Evolutionary conservation across 1,140 invertebrate genomes (phyloP), one percentile per base, ranked within the genome.

Genomic region (Heterodera schachtii): DNA sequence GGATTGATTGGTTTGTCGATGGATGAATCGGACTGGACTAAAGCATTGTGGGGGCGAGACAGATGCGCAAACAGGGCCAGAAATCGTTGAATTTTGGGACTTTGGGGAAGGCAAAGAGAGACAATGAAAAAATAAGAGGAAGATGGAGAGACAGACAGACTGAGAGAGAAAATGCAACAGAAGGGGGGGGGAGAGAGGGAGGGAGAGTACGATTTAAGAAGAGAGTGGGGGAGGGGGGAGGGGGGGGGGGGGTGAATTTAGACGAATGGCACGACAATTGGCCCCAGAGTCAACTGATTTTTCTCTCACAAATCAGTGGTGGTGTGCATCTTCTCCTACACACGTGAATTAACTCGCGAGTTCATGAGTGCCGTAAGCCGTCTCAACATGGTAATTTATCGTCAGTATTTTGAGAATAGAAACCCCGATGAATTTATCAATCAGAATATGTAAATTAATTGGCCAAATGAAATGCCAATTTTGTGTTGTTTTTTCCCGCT

Each of bases 311-410:
- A n/a, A n/a, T n/a, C 66, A 89, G 88, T 89, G 71, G 80, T 89
- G 5, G 69, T 89, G 43, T 89, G 89, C 73, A 67, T 89, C 8
- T 89, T 89, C 73, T 89, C 87, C 13, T 84, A 78, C 7, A 89
- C 89, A 11, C 87, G 89, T 13, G 89, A 89, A 81, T 31, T 89
- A 31, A 85, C 87, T 11, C 80, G 84, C 60, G 89, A 89, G 73
- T 89, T 89, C 60, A 89, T 89, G 88, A 83, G 88, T 66, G 88
- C 88, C 2, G 83, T 84, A n/a, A 79, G 52, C 16, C 64, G 85
- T 46, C 46, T 41, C 5, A 77, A 81, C 67, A 86, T 89, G 85
- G 57, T 64, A 64, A 52, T 52, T 52, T 52, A 31, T 31, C 31
- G 31, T 31, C 31, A 31, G 31, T 31, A 31, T 31, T 31, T 31